Evolutionary conservation across 53 echinoderm and acorn worm genomes (phyloP), one percentile per base, ranked within the genome.

Genomic region (Mesocentrotus franciscanus): DNA sequence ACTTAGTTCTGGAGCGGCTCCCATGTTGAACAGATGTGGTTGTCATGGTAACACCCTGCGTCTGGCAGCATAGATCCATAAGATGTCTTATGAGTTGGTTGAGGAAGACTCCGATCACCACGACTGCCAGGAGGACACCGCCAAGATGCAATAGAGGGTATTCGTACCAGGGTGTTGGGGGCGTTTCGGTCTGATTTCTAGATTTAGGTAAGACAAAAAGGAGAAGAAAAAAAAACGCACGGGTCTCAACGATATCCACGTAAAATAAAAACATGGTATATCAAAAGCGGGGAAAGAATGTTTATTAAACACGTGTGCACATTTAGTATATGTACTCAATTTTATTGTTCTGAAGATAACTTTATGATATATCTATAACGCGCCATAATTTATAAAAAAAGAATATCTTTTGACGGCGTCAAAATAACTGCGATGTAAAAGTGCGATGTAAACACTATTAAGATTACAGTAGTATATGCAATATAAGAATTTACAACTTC

Each of bases 71-170:
- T 0, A 57, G 87, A 29, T 87, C 58, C 87, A 87, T 87, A 13
- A 58, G 56, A 87, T 58, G 57, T 58, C 87, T 59, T n/a, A 87
- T 10, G 58, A 87, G 87, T n/a, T 87, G 87, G 58, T 87, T 87
- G 87, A 87, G 2, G 8, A 87, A 58, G 8, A 58, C 87, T n/a
- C 57, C 87, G 9, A 58, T 87, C 12, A 87, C 58, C 87, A 58
- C 12, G 12, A 87, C 59, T n/a, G 87, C 87, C 15, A 87, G 27
- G 87, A 87, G 87, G 13, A 87, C 58, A 4, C 87, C 87, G 13
- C n/a, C 87, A n/a, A 87, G 56, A 0, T 87, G 58, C 87, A 57
- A 29, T n/a, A 87, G n/a, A 27, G 87, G 12, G 57, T 87, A 87
- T 16, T 58, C 10, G n/a, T 85, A 87, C 87, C 87, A 85, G 8